Conservation (phyloP, 2,888 invertebrate genomes). For the Tetranychus piercei region DNA sequence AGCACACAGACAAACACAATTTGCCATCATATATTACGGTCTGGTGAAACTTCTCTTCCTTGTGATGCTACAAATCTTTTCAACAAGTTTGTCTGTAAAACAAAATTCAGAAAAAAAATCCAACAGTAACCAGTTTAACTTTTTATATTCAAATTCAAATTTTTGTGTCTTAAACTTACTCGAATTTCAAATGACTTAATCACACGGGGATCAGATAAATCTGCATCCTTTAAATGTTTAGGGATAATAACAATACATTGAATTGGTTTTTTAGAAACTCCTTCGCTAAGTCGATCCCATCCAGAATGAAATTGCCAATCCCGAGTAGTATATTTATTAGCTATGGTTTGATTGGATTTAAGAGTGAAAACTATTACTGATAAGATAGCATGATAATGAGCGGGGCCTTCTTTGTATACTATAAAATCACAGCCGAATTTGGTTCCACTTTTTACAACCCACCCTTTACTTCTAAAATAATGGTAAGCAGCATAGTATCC, state of each 20-base stretch:
- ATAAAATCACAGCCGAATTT: slow-evolving; percentile 80
- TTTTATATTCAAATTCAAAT: background rate
- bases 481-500: slow-evolving; percentile 59
- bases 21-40: background rate
- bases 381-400: slow-evolving; percentile 61
- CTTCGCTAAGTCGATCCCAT: background rate
- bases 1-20: background rate
- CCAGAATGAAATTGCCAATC: slow-evolving; percentile 4
- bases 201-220: background rate
- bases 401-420: slow-evolving; percentile 66
- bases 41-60: background rate
- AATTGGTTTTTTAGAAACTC: background rate
- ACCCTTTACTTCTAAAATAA: slow-evolving; percentile 68
- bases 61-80: background rate
- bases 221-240: background rate
- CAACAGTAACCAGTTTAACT: background rate
- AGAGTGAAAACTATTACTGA: slow-evolving; percentile 13
- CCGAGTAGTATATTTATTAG: background rate
- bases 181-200: slow-evolving; percentile 1
- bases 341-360: background rate
- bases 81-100: background rate
- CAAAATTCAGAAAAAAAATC: background rate
- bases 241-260: background rate
- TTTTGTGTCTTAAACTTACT: background rate
- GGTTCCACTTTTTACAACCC: slow-evolving; percentile 68